A percentile compares a stretch with the other conserved stretches of the same genome.
phyloP scores from a whole-genome alignment of 2,797 vertebrate genomes.

The Cottoperca gobio region DNA sequence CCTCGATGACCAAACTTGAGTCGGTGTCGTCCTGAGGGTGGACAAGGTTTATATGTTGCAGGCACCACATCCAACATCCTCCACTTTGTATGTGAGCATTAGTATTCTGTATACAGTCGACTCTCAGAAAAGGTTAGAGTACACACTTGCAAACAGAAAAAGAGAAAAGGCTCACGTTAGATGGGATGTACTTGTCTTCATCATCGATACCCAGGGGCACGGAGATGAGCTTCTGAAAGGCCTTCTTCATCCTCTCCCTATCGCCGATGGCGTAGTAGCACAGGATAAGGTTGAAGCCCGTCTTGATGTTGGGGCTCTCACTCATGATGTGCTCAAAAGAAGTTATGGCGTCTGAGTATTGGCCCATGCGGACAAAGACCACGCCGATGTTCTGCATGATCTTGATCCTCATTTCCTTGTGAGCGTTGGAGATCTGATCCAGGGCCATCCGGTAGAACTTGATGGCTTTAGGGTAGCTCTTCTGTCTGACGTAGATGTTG shows the following conservation, averaged over 20 bases:
- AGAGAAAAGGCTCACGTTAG: constrained; percentile 82
- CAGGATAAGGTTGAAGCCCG: constrained; percentile 94
- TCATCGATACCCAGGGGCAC: constrained; percentile 92
- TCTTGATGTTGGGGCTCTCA: constrained; percentile 92
- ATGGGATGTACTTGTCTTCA: constrained; percentile 93
- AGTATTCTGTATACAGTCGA: neutral
- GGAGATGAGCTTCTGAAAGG: constrained; percentile 94
- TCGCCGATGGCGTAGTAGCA: constrained; percentile 95
- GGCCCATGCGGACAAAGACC: constrained; percentile 93
- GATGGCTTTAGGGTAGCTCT: constrained; percentile 95
- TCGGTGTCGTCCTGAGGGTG: constrained; percentile 90
- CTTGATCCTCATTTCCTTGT: constrained; percentile 97
- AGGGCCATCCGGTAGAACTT: constrained; percentile 99
- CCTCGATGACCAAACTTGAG: constrained; percentile 91
- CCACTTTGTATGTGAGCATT: neutral
- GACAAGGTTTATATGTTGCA: neutral
- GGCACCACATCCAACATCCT: neutral
- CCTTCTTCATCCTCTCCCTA: constrained; percentile 95
- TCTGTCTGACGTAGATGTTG: constrained; percentile 97
- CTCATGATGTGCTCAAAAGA: constrained; percentile 97
- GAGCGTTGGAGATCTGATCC: constrained; percentile 93
- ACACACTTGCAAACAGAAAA: neutral
- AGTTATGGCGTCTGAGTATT: constrained; percentile 92
- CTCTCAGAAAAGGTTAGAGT: neutral
- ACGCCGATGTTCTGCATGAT: constrained; percentile 98